Evolutionary conservation across 2,113 vertebrate genomes (phyloP).

Genomic region (Poecile atricapillus): DNA sequence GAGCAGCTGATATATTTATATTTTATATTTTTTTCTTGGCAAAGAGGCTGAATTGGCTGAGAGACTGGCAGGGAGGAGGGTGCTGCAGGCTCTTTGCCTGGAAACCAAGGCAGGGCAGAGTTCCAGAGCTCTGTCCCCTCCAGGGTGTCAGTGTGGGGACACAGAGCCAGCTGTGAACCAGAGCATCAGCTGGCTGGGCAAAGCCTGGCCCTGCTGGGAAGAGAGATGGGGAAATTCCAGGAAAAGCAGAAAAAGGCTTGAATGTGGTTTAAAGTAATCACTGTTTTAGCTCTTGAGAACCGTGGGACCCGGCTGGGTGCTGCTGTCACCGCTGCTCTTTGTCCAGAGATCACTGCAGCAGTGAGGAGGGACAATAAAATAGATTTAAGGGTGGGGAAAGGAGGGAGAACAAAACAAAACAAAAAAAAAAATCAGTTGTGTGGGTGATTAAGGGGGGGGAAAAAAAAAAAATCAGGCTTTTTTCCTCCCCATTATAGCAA

Average conservation of each 20-base stretch:
- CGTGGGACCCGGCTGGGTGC: accelerated
- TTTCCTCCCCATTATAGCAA: neutral
- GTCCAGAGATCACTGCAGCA: neutral
- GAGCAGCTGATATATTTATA: neutral
- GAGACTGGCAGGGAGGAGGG: neutral
- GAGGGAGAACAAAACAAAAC: too few relatives aligned
- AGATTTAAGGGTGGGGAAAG: neutral
- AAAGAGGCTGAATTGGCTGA: neutral
- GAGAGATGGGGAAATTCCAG: neutral
- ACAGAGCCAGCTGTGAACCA: neutral
- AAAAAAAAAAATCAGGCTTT: neutral
- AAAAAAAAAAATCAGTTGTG: neutral
- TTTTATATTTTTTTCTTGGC: neutral
- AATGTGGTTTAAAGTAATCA: neutral
- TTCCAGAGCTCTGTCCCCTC: neutral
- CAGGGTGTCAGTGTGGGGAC: neutral
- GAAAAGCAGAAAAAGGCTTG: neutral
- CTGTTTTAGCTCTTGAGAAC: neutral
- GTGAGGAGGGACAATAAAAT: neutral
- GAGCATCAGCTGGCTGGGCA: neutral
- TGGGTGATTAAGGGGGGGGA: neutral
- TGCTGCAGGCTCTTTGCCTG: neutral
- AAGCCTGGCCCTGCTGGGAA: neutral
- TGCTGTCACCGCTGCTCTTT: neutral
- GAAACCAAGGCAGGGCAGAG: neutral